Evolutionary conservation across 2,888 invertebrate species (phyloP).

Genomic region (Drosophila aldrichi): DNA sequence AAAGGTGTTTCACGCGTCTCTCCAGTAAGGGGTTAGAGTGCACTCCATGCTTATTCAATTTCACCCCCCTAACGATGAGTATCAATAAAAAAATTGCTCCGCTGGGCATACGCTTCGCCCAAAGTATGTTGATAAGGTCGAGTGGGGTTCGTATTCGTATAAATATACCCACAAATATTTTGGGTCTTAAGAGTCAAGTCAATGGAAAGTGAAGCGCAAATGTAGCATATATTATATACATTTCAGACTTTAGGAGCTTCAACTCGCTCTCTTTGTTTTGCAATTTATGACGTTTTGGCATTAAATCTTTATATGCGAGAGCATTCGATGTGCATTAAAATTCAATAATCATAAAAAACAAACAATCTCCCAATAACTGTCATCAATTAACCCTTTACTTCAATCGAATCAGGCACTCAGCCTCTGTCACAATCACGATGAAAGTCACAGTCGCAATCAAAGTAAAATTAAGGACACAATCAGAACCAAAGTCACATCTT

Average conservation of each 20-base stretch:
- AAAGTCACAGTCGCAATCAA: constrained; percentile 24
- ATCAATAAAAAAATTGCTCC: constrained; percentile 79
- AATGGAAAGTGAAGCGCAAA: constrained; percentile 59
- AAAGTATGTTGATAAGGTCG: constrained; percentile 42
- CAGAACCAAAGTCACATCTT: not conserved
- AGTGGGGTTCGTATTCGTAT: constrained; percentile 5
- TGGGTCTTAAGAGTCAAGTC: constrained; percentile 21
- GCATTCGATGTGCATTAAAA: constrained; percentile 82
- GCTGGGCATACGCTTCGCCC: constrained; percentile 65
- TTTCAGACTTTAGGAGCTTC: constrained; percentile 32
- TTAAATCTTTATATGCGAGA: constrained; percentile 73
- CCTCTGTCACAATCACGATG: not conserved
- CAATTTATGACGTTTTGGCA: constrained; percentile 65
- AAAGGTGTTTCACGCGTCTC: constrained; percentile 70
- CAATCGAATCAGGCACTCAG: not conserved
- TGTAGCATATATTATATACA: constrained; percentile 51
- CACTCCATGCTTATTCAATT: constrained; percentile 22
- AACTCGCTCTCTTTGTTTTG: constrained; percentile 22
- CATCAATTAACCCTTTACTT: constrained; percentile 62
- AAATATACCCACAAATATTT: constrained; percentile 11
- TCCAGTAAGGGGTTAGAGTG: constrained; percentile 60
- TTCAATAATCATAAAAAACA: constrained; percentile 83
- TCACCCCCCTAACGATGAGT: constrained; percentile 48
- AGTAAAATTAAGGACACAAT: not conserved
- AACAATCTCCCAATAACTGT: constrained; percentile 13